These are phyloP conservation scores for Girardinus metallicus DNA, from an alignment of 2,797 vertebrate genomes.

Conservation along the genomic window DNA sequence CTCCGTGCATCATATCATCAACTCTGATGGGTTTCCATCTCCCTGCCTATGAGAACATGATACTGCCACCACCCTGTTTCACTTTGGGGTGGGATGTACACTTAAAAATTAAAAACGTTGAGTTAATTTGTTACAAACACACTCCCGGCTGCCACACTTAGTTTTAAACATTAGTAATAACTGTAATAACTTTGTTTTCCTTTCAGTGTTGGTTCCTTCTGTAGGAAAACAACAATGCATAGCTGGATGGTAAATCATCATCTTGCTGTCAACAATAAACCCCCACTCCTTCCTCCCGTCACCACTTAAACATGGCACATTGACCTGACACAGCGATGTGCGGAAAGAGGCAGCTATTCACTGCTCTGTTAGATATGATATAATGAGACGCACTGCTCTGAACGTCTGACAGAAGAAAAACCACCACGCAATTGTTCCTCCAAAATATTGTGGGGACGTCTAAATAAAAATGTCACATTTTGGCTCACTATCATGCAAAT, in stretches of 20 bases:
- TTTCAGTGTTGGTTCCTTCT: slow-evolving; percentile 40
- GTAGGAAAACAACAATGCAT: slow-evolving; percentile 73
- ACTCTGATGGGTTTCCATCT: not conserved
- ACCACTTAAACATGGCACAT: slow-evolving; percentile 79
- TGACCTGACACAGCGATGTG: slow-evolving; percentile 80
- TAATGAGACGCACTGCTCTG: slow-evolving; percentile 78
- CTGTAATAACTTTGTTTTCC: slow-evolving; percentile 38
- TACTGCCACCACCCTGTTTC: not conserved
- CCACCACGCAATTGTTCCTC: slow-evolving; percentile 79
- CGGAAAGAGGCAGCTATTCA: slow-evolving; percentile 75
- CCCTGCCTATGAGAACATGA: not conserved
- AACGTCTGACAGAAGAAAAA: slow-evolving; percentile 82
- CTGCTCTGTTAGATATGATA: slow-evolving; percentile 82
- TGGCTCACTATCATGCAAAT: slow-evolving; percentile 82
- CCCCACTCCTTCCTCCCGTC: slow-evolving; percentile 56
- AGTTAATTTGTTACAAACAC: too few relatives aligned
- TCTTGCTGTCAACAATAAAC: slow-evolving; percentile 64
- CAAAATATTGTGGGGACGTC: slow-evolving; percentile 74
- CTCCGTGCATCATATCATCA: not conserved
- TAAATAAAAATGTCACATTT: slow-evolving; percentile 84
- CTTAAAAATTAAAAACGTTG: too few relatives aligned
- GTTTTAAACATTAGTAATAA: not conserved
- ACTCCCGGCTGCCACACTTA: not conserved
- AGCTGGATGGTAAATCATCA: slow-evolving; percentile 71
- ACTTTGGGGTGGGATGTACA: not conserved